Evolutionary conservation across 2,888 invertebrate genomes (phyloP), one percentile per base, ranked within the genome.

Genomic region (Acanthosepion esculentum): DNA sequence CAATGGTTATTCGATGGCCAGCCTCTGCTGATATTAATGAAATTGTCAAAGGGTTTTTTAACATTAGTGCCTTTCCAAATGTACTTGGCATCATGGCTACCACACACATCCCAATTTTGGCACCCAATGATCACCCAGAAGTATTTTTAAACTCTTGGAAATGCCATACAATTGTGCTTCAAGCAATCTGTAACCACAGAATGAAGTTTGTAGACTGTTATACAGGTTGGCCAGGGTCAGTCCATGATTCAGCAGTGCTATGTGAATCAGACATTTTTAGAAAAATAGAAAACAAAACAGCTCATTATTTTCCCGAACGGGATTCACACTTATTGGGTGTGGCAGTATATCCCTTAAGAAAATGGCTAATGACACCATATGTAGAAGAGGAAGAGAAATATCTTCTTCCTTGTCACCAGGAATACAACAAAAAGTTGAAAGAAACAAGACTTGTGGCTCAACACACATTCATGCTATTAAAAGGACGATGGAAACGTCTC

Each of bases 191-290:
- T 91, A 95, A 95, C 78, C 94, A 94, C 23, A 91, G 93, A 55
- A 29, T 95, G 91, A 91, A 91, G 50, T 95, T 95, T 53, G 50
- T 95, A 20, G 95, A 95, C 78, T 95, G 95, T 29, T 95, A 94
- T 41, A 94, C 94, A n/a, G 95, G 94, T 12, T 95, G 94, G 92
- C 95, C 95, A 92, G 95, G 95, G n/a, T 95, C 95, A 50, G 95
- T 95, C 7, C 95, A 95, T 92, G 95, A 95, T 94, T 55, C 95
- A 18, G 59, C 95, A 5, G 95, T 95, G 18, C 95, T 95, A n/a
- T 64, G 93, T 20, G 95, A 95, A 64, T 92, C 94, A 48, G 94
- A 95, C 41, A 94, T 95, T 15, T 93, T 94, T 59, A n/a, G 93
- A 26, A n/a, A 91, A n/a, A n/a, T 92, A 48, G 92, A 92, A 92